phyloP scores from a whole-genome alignment of 2,797 vertebrate species.

The Chelidonichthys spinosus region DNA sequence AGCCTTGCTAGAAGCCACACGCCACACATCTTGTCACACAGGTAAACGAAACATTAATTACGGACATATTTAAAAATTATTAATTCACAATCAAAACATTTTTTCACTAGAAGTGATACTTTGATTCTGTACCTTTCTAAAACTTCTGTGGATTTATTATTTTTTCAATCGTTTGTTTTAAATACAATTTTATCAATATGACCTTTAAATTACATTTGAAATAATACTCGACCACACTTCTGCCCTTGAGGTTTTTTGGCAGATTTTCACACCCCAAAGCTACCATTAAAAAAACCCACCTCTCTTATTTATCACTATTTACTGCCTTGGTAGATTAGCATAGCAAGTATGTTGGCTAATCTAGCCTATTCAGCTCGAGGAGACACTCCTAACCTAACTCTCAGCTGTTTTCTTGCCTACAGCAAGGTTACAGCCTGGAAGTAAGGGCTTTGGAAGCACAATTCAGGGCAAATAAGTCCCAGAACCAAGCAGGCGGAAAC shows the following conservation, averaged over 20 bases:
- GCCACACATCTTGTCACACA: too few relatives aligned
- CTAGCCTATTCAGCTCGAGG: slow-evolving; percentile 1
- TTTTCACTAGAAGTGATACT: too few relatives aligned
- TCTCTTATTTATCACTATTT: slow-evolving; percentile 1
- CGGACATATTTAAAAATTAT: too few relatives aligned
- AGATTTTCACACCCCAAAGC: slow-evolving; percentile 5
- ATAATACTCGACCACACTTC: not conserved
- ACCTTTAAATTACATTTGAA: too few relatives aligned
- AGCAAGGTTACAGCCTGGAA: slow-evolving; percentile 16
- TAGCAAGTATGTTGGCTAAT: slow-evolving; percentile 20
- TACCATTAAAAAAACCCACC: not conserved
- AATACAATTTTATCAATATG: too few relatives aligned
- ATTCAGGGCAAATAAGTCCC: not conserved
- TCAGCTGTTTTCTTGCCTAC: slow-evolving; percentile 6
- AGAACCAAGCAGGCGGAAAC: not conserved
- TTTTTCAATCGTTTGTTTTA: too few relatives aligned
- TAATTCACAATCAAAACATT: too few relatives aligned
- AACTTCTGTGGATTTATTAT: too few relatives aligned
- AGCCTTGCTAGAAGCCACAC: too few relatives aligned
- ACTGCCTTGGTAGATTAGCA: slow-evolving; percentile 16
- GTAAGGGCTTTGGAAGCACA: not conserved
- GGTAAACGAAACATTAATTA: too few relatives aligned
- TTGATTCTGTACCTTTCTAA: too few relatives aligned
- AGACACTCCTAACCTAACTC: slow-evolving; percentile 9
- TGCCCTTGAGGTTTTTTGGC: not conserved